These are phyloP conservation scores for Todiramphus saurophagus DNA, from an alignment of 2,113 vertebrate species.

Conservation along the genomic window DNA sequence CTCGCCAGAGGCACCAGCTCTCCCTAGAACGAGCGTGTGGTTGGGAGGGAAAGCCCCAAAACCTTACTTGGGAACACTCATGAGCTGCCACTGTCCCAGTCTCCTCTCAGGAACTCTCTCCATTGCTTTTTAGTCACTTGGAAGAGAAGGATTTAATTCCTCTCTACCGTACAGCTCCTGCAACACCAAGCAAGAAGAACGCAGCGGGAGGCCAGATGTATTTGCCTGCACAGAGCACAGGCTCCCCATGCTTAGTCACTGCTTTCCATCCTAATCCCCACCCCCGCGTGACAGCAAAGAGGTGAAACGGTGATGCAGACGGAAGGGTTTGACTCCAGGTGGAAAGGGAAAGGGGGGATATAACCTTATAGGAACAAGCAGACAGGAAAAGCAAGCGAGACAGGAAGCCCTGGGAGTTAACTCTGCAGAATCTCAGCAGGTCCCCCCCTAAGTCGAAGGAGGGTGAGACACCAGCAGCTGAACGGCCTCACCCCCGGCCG, in stretches of 20 bases:
- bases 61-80: background rate
- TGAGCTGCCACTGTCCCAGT: background rate
- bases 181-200: background rate
- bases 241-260: constrained; percentile 18
- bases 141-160: background rate
- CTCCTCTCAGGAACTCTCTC: background rate
- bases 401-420: accelerated
- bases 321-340: background rate
- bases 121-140: background rate
- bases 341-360: background rate
- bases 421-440: background rate
- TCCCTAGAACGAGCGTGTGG: background rate
- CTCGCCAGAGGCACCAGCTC: background rate
- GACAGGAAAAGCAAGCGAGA: background rate
- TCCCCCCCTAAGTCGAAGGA: too few relatives aligned
- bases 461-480: too few relatives aligned
- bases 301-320: constrained; percentile 9
- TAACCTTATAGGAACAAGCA: background rate
- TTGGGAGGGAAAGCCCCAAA: background rate
- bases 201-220: background rate
- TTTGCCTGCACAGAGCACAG: background rate
- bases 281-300: constrained; percentile 26
- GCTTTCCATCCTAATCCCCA: constrained; percentile 11
- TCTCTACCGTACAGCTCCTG: background rate
- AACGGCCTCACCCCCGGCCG: background rate